Percentiles rank a stretch among this genome's conserved stretches.
These are phyloP conservation scores for Sinocyclocheilus anshuiensis DNA, from an alignment of 2,113 vertebrate species.

Conservation along the genomic window DNA sequence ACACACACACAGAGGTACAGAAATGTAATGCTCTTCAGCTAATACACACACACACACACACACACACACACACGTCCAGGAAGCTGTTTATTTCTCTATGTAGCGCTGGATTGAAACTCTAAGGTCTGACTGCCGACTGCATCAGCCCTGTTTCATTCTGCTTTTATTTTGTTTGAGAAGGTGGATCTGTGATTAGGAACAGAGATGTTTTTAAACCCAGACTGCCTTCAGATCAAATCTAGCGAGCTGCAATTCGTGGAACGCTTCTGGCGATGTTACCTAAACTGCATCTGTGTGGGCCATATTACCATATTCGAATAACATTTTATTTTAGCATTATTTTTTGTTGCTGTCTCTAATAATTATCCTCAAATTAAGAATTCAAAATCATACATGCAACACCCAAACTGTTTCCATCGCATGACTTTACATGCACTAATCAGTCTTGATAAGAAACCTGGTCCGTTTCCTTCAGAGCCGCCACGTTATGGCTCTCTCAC, in stretches of 20 bases:
- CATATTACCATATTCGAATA: background rate
- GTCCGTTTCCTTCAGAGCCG: slow-evolving; percentile 12
- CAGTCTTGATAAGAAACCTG: slow-evolving; percentile 4
- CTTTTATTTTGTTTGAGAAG: slow-evolving; percentile 29
- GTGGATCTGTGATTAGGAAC: slow-evolving; percentile 18
- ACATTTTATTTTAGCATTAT: too few species aligned
- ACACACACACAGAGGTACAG: slow-evolving; percentile 3
- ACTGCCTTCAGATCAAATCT: slow-evolving; percentile 10
- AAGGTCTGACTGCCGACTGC: slow-evolving; percentile 52
- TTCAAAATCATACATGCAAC: slow-evolving; percentile 13
- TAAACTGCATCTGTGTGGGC: background rate
- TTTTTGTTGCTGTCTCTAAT: background rate
- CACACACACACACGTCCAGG: slow-evolving; percentile 18
- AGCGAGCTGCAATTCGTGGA: background rate
- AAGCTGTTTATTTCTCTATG: slow-evolving; percentile 69
- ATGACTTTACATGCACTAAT: slow-evolving; percentile 14
- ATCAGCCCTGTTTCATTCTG: slow-evolving; percentile 43
- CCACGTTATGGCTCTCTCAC: background rate
- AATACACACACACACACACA: slow-evolving; percentile 63
- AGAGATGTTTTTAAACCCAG: background rate
- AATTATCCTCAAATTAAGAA: slow-evolving; percentile 25
- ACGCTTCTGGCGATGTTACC: background rate
- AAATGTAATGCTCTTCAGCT: slow-evolving; percentile 52
- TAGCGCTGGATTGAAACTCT: slow-evolving; percentile 66
- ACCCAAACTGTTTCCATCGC: background rate